Evolutionary conservation across 2,113 vertebrate genomes (phyloP).

Genomic region (Polypterus senegalus): DNA sequence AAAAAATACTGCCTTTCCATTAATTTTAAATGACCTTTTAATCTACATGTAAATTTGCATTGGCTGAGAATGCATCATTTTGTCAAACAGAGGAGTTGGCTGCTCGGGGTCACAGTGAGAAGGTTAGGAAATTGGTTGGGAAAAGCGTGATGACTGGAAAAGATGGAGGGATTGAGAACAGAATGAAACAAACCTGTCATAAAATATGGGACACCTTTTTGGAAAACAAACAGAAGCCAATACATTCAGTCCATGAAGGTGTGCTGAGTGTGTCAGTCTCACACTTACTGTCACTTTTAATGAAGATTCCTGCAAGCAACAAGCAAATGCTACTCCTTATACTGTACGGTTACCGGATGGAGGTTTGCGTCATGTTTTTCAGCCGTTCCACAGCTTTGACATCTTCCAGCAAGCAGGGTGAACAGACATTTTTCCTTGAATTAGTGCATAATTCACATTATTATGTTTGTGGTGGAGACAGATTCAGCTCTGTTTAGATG

Average conservation of each 20-base stretch:
- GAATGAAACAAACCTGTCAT: slow-evolving; percentile 27
- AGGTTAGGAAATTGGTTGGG: slow-evolving; percentile 18
- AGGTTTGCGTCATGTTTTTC: too few species aligned
- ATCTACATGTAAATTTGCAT: slow-evolving; percentile 43
- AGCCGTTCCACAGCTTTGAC: too few species aligned
- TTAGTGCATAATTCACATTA: too few species aligned
- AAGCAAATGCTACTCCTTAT: background rate
- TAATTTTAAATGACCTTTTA: slow-evolving; percentile 50
- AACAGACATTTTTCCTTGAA: too few species aligned
- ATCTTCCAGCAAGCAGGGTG: too few species aligned
- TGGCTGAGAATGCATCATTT: slow-evolving; percentile 36
- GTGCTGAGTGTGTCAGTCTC: slow-evolving; percentile 10
- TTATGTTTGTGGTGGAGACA: too few species aligned
- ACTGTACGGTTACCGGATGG: background rate
- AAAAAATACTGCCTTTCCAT: slow-evolving; percentile 45
- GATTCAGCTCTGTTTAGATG: too few species aligned
- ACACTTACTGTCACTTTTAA: slow-evolving; percentile 30
- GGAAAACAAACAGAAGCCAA: slow-evolving; percentile 30
- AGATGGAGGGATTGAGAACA: slow-evolving; percentile 24
- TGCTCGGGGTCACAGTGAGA: slow-evolving; percentile 14
- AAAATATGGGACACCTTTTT: slow-evolving; percentile 31
- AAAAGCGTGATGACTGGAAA: slow-evolving; percentile 13
- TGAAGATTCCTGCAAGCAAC: slow-evolving; percentile 20
- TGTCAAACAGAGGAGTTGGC: slow-evolving; percentile 22
- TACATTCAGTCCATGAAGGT: slow-evolving; percentile 30